phyloP scores from a whole-genome alignment of 2,888 invertebrate species.

The Augochlorella aurata region DNA sequence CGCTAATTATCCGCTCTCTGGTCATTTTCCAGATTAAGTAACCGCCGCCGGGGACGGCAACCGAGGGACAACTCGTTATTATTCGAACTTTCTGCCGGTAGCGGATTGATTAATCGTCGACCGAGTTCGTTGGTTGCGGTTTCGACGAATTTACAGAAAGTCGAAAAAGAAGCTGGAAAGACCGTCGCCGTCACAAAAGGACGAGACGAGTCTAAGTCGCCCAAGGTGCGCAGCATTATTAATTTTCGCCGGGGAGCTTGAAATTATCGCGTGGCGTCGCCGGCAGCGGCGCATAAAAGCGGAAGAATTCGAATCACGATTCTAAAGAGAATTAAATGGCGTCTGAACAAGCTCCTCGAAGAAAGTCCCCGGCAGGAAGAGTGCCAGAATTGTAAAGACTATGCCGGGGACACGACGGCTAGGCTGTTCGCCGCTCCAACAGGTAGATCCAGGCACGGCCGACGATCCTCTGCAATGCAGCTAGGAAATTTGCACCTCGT shows the following conservation, averaged over 20 bases:
- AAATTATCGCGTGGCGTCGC: not conserved
- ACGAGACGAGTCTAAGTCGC: not conserved
- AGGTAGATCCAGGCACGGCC: conserved; percentile 73
- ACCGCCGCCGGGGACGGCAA: conserved; percentile 32
- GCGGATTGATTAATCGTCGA: conserved; percentile 52
- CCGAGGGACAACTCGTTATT: conserved; percentile 17
- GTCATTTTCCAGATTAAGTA: conserved; percentile 70
- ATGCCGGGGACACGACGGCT: conserved; percentile 28
- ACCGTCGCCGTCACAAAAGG: not conserved
- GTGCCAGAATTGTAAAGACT: conserved; percentile 52
- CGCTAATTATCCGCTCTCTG: conserved; percentile 69
- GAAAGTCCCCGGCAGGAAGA: conserved; percentile 49
- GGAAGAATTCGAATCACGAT: conserved; percentile 45
- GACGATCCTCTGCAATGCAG: conserved; percentile 75
- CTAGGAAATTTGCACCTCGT: conserved; percentile 59
- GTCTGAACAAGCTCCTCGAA: conserved; percentile 23
- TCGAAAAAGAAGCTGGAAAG: not conserved
- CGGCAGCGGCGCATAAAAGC: not conserved
- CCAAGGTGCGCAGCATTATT: not conserved
- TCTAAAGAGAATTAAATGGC: conserved; percentile 43
- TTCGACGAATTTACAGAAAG: not conserved
- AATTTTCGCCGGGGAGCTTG: conserved; percentile 2
- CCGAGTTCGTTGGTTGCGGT: not conserved
- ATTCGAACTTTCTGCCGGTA: conserved; percentile 47
- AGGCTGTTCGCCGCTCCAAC: conserved; percentile 68